Evolutionary conservation across 2,113 vertebrate genomes (phyloP).

Genomic region (Balaenoptera acutorostrata): DNA sequence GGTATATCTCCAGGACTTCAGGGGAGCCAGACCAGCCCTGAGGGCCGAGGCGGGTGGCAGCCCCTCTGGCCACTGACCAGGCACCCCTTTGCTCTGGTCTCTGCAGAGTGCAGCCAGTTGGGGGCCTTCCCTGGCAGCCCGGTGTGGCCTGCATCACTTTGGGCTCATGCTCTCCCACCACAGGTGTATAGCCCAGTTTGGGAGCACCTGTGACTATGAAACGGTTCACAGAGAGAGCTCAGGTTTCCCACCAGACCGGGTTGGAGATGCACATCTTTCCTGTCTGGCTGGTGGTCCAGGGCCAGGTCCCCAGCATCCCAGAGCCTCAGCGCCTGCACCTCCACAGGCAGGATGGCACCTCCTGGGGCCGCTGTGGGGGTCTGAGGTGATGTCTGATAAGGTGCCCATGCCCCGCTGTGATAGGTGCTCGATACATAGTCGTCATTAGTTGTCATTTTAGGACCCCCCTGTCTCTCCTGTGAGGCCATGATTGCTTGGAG

Average conservation of each 20-base stretch:
- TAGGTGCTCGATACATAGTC: neutral
- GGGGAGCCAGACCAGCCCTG: neutral
- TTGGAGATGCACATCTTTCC: rapidly evolving
- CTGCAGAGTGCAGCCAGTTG: rapidly evolving
- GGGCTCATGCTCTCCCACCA: rapidly evolving
- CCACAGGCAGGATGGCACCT: neutral
- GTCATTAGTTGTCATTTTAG: rapidly evolving
- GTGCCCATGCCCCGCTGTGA: neutral
- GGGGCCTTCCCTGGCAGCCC: too few relatives aligned
- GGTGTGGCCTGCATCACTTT: rapidly evolving
- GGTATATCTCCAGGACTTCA: rapidly evolving
- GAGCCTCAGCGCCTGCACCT: neutral
- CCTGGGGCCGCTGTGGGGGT: neutral
- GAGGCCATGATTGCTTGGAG: neutral
- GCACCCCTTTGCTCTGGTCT: neutral
- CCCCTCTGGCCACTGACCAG: neutral
- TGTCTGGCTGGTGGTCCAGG: neutral
- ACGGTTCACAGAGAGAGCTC: neutral
- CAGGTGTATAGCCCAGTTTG: rapidly evolving
- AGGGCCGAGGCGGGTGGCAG: neutral
- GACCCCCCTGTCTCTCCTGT: neutral
- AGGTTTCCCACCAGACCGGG: neutral
- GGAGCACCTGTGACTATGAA: neutral
- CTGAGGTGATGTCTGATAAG: neutral
- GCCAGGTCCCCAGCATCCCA: rapidly evolving